phyloP scores from a whole-genome alignment of 2,888 invertebrate species.

The Iphiclides podalirius region DNA sequence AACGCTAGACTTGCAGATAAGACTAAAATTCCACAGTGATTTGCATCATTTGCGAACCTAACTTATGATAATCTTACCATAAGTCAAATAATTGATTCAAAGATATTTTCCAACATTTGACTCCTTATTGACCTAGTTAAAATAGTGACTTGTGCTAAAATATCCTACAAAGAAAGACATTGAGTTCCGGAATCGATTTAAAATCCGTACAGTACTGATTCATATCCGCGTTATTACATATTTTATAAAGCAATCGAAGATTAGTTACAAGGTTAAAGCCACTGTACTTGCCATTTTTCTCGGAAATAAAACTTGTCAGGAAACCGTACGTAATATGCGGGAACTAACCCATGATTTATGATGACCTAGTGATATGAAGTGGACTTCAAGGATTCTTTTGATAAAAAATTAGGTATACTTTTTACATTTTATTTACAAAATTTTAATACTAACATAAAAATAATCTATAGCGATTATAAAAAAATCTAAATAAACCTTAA shows the following conservation, averaged over 20 bases:
- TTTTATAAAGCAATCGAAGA: slow-evolving; percentile 25
- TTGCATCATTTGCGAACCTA: slow-evolving; percentile 65
- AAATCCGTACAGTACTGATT: slow-evolving; percentile 1
- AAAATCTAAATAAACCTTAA: slow-evolving; percentile 11
- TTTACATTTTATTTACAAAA: neutral
- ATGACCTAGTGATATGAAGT: slow-evolving; percentile 16
- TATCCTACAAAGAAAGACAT: too few species aligned
- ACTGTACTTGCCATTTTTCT: slow-evolving; percentile 30
- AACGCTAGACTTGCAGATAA: slow-evolving; percentile 60
- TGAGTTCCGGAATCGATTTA: neutral
- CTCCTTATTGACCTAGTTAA: neutral
- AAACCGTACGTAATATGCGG: slow-evolving; percentile 29
- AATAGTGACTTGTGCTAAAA: neutral
- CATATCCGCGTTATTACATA: slow-evolving; percentile 3
- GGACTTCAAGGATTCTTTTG: slow-evolving; percentile 1
- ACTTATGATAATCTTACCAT: slow-evolving; percentile 67
- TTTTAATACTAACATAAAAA: neutral
- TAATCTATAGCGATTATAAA: too few species aligned
- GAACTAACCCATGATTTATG: slow-evolving; percentile 34
- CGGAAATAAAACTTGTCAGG: slow-evolving; percentile 38
- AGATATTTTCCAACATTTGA: neutral
- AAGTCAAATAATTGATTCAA: slow-evolving; percentile 47
- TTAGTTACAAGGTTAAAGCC: slow-evolving; percentile 30
- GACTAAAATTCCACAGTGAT: slow-evolving; percentile 57
- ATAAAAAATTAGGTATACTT: too few species aligned